Percentiles rank a stretch among this genome's conserved stretches.
Conservation (phyloP, 1,140 invertebrate genomes). For the Zaprionus lachaisei region DNA sequence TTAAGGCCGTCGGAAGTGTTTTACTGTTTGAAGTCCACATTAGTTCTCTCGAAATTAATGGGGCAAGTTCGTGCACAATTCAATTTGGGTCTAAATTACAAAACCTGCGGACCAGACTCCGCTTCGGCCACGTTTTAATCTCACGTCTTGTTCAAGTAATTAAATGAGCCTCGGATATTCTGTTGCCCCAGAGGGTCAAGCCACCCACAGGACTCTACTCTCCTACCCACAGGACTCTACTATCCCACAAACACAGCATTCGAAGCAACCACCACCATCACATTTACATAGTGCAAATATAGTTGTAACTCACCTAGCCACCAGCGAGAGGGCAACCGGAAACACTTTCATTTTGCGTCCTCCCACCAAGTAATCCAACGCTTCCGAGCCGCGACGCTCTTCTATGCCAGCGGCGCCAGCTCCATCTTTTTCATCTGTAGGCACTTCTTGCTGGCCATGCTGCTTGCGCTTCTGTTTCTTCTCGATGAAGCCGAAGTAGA, state of each 20-base stretch:
- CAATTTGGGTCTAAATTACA: conserved; percentile 35
- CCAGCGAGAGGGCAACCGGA: conserved; percentile 92
- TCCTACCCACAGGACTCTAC: background rate
- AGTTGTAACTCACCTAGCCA: conserved; percentile 88
- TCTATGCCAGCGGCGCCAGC: conserved; percentile 82
- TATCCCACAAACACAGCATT: too few species aligned
- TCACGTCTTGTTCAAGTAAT: conserved; percentile 22
- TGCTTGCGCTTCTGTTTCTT: conserved; percentile 84
- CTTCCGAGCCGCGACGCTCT: conserved; percentile 84
- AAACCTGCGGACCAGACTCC: conserved; percentile 23
- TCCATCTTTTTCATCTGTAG: conserved; percentile 53
- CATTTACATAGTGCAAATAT: conserved; percentile 57
- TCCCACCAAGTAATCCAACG: conserved; percentile 92
- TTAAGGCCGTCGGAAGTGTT: background rate
- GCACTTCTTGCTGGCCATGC: conserved; percentile 32
- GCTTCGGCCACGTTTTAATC: conserved; percentile 13
- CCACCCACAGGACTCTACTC: background rate
- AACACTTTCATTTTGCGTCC: conserved; percentile 92
- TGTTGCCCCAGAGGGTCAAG: background rate
- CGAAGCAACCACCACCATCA: background rate
- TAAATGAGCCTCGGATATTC: conserved; percentile 40
- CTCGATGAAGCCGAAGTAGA: conserved; percentile 90
- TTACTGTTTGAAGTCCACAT: background rate
- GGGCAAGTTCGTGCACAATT: conserved; percentile 36
- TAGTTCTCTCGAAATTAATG: conserved; percentile 20